These are phyloP conservation scores for Andrena cerasifolii DNA, from an alignment of 1,140 invertebrate genomes.

Conservation along the genomic window DNA sequence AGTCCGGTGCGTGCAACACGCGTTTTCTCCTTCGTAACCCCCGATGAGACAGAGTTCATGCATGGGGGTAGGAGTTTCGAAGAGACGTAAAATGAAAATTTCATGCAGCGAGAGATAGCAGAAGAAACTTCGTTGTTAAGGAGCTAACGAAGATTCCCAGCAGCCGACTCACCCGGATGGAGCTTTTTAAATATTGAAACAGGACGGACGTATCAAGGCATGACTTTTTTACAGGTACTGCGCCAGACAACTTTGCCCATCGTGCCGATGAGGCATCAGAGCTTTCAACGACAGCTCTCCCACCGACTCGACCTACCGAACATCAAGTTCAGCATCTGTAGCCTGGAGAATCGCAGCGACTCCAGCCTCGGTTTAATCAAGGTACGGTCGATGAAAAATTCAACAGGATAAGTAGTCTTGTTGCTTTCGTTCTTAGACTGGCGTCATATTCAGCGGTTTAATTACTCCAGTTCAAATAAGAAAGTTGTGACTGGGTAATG, in stretches of 20 bases:
- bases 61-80: neutral
- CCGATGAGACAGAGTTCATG: conserved; percentile 7
- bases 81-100: neutral
- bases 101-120: neutral
- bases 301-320: conserved; percentile 88
- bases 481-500: too few species aligned
- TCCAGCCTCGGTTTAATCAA: conserved; percentile 87
- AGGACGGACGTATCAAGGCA: neutral
- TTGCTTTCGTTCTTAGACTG: too few species aligned
- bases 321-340: conserved; percentile 90
- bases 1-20: too few species aligned
- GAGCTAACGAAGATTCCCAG: neutral
- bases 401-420: too few species aligned
- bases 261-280: conserved; percentile 90
- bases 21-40: too few species aligned
- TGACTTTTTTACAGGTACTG: conserved; percentile 83
- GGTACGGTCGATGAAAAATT: conserved; percentile 77
- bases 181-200: neutral
- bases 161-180: neutral
- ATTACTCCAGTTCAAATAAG: too few species aligned
- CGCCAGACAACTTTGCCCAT: conserved; percentile 91
- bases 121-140: neutral
- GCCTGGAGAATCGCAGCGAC: conserved; percentile 86
- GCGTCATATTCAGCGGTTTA: too few species aligned
- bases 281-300: conserved; percentile 90